A percentile compares a stretch with the other conserved stretches of the same genome.
Evolutionary conservation across 2,113 vertebrate species (phyloP).

Genomic region (Origma solitaria): DNA sequence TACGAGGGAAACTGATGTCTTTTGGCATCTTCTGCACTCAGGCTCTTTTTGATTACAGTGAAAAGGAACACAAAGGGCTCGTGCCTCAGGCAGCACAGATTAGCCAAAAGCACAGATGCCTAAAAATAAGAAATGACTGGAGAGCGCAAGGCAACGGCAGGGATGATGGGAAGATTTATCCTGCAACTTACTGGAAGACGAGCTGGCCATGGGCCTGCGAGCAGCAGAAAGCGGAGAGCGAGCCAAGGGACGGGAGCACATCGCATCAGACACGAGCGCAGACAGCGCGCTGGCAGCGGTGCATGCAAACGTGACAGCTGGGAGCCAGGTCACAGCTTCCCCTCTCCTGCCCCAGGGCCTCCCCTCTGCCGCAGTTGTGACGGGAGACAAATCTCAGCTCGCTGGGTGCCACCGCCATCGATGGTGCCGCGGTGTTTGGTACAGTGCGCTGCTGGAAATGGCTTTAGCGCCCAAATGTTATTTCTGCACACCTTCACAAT

Average conservation of each 20-base stretch:
- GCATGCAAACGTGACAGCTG: background rate
- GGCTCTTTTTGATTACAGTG: background rate
- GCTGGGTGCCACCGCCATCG: accelerated
- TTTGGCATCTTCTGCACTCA: background rate
- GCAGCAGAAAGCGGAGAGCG: background rate
- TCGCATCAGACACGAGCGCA: background rate
- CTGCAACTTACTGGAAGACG: background rate
- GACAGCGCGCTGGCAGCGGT: background rate
- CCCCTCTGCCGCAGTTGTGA: background rate
- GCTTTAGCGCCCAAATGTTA: background rate
- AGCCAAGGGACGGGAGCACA: background rate
- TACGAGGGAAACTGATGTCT: background rate
- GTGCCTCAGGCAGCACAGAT: background rate
- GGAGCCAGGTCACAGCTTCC: background rate
- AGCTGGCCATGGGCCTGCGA: background rate
- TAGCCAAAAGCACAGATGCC: background rate
- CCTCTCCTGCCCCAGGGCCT: background rate
- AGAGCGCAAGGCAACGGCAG: background rate
- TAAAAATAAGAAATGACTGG: constrained; percentile 9
- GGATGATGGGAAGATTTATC: background rate
- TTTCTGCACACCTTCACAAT: background rate
- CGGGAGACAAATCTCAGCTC: background rate
- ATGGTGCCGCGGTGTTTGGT: accelerated
- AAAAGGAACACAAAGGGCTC: background rate
- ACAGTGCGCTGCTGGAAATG: background rate